Evolutionary conservation across 2,888 invertebrate species (phyloP), one percentile per base, ranked within the genome.

Genomic region (Sphaeridia pumilis): DNA sequence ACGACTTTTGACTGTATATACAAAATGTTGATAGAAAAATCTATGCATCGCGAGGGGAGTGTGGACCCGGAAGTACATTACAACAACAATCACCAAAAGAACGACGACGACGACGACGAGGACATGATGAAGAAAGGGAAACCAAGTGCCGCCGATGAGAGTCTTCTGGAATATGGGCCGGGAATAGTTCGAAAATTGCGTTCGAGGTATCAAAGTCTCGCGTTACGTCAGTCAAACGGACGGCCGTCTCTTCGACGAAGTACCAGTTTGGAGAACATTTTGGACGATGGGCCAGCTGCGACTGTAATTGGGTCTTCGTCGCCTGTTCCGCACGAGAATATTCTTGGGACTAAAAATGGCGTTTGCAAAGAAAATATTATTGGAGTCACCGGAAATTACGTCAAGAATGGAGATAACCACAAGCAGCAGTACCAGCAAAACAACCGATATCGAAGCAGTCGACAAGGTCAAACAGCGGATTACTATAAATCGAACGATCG

Each of bases 131-230:
- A 50, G 54, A 47, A 52, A 27, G 46, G 34, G 44, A 49, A 48
- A n/a, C n/a, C n/a, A n/a, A n/a, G n/a, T 14, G 54, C 49, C 54
- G 55, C 52, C n/a, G 60, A 64, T 50, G 62, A 62, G 42, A 64
- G 64, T 41, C 57, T 64, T 34, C 46, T 65, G 43, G 64, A 65
- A 51, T 89, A 90, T 74, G 90, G 90, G 1, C 90, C 90, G 48
- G 89, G 90, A 54, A 89, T 90, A 68, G 90, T 90, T 35, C 87
- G 85, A 68, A 84, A 84, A 66, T 77, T 90, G 63, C 82, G 86
- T 69, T 85, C 86, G 69, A 83, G 87, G 68, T 90, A 89, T 70
- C 77, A 90, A 59, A 87, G 84, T 70, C 76, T 89, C 61, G 86
- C 89, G 10, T 72, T 88, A 58, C 77, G 87, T n/a, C 78, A 77